Evolutionary conservation across 2,888 invertebrate genomes (phyloP), one percentile per base, ranked within the genome.

Genomic region (Apotomis turbidana): DNA sequence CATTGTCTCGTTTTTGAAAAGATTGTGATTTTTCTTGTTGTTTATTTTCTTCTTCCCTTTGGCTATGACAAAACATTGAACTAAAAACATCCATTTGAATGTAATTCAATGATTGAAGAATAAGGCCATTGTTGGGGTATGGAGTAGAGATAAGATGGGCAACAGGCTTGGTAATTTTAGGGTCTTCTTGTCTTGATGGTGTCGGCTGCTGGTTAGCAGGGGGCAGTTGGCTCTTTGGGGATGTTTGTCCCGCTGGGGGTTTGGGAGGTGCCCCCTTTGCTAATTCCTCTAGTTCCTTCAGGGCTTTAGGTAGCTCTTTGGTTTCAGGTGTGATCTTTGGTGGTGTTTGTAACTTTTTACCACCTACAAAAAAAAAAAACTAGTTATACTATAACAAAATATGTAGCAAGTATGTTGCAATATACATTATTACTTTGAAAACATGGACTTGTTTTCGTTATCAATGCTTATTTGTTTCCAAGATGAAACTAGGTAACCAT

Each of bases 71-170:
- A 76, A 92, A 92, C 57, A 92, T 74, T 64, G 89, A 89, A 81
- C 90, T 93, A 77, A 93, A 87, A 27, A 90, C 90, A 85, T 93
- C 93, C 90, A 94, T 91, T 80, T 93, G 91, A 73, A 94, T 91
- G 75, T 93, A 94, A 77, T 94, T 93, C 1, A 94, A 84, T 38
- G 93, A 93, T 74, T 91, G 87, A 12, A 93, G 81, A 75, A 94
- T 89, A 5, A 94, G 76, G 36, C 93, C 93, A 68, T 87, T 88
- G 76, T 91, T 87, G 27, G 93, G 93, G 73, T 91, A 94, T 36
- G 93, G 94, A 44, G 90, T 91, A 38, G 79, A 58, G 15, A 82
- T 74, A 41, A 72, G 71, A 73, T 80, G 73, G 61, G 77, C 64
- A 15, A 83, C 79, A 61, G 83, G 74, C 70, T 76, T 71, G 52